Percentiles rank a stretch among this genome's conserved stretches.
These are phyloP conservation scores for Sebastes aleutianus DNA, from an alignment of 2,797 vertebrate species.

Conservation along the genomic window DNA sequence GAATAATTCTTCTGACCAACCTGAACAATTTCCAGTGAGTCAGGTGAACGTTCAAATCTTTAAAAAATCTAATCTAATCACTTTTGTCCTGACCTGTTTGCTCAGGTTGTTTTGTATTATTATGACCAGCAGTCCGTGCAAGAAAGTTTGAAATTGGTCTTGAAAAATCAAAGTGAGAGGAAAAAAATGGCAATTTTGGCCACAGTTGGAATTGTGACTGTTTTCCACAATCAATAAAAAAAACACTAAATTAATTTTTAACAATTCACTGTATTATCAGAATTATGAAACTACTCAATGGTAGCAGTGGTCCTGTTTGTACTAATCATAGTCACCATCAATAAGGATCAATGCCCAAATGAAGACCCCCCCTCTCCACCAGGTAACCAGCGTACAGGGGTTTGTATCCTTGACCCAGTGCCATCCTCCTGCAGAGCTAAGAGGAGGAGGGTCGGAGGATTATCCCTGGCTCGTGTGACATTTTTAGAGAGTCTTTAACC, in stretches of 20 bases:
- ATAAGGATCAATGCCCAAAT: background rate
- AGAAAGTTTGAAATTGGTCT: background rate
- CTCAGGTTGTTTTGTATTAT: background rate
- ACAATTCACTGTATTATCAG: too few relatives aligned
- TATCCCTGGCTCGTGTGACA: conserved; percentile 18
- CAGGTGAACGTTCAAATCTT: background rate
- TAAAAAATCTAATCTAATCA: background rate
- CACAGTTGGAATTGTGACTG: too few relatives aligned
- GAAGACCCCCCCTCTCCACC: too few relatives aligned
- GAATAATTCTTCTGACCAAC: background rate
- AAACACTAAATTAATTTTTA: too few relatives aligned
- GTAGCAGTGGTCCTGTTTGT: background rate
- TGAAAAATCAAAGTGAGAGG: background rate
- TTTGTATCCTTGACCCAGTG: background rate
- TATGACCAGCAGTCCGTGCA: background rate
- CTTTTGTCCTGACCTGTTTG: background rate
- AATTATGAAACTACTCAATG: background rate
- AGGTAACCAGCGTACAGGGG: background rate
- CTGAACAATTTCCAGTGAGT: background rate
- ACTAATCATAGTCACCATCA: background rate
- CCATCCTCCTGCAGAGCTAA: background rate
- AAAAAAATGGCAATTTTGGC: too few relatives aligned
- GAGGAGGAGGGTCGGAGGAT: background rate
- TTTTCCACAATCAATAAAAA: too few relatives aligned
- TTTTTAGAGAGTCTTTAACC: conserved; percentile 3